phyloP scores from a whole-genome alignment of 1,140 invertebrate genomes.

The Metopolophium dirhodum region DNA sequence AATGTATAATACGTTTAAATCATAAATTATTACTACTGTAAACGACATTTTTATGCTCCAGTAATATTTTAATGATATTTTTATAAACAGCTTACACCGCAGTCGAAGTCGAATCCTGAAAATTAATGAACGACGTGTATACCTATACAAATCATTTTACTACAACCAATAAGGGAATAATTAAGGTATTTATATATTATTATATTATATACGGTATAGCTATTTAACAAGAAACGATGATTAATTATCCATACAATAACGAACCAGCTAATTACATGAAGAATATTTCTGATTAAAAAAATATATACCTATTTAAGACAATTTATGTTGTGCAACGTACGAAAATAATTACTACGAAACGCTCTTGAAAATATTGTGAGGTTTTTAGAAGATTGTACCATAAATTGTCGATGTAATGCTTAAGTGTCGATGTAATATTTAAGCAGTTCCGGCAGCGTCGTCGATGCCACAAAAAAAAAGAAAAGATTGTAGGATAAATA shows the following conservation, averaged over 20 bases:
- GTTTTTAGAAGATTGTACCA: not conserved
- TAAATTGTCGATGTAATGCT: too few species aligned
- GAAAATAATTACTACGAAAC: too few species aligned
- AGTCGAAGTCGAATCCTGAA: not conserved
- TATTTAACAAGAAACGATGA: not conserved
- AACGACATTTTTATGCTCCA: not conserved
- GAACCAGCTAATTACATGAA: not conserved
- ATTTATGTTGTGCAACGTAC: not conserved
- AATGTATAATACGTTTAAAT: not conserved
- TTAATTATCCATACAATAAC: not conserved
- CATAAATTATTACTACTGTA: not conserved
- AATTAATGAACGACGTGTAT: not conserved
- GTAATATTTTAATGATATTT: not conserved
- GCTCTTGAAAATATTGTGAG: not conserved
- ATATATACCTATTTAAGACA: not conserved
- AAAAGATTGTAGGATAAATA: not conserved
- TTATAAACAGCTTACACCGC: not conserved
- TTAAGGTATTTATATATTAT: not conserved
- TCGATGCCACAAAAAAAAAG: too few species aligned
- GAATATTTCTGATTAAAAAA: too few species aligned
- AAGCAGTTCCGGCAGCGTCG: too few species aligned
- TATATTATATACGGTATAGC: not conserved
- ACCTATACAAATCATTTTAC: not conserved
- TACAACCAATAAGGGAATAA: not conserved
- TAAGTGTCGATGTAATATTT: too few species aligned